These are phyloP conservation scores for Deilephila elpenor DNA, from an alignment of 2,888 invertebrate species.

Conservation along the genomic window DNA sequence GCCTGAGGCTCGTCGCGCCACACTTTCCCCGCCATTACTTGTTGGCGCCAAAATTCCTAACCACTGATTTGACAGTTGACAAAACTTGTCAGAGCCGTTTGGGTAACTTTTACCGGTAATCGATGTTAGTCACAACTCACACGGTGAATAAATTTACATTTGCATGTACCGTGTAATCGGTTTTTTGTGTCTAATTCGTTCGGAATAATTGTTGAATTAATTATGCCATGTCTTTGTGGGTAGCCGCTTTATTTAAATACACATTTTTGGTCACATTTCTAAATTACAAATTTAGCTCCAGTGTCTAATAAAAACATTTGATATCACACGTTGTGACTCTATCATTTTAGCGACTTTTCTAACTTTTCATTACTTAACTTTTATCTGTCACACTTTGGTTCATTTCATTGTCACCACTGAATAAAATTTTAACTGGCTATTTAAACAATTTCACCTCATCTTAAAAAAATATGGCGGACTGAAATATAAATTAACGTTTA, in stretches of 20 bases:
- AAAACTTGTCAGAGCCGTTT: slow-evolving; percentile 20
- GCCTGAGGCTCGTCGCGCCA: slow-evolving; percentile 60
- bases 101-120: slow-evolving; percentile 40
- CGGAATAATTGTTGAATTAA: slow-evolving; percentile 15
- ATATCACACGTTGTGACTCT: too few species aligned
- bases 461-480: too few species aligned
- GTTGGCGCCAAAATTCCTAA: slow-evolving; percentile 79
- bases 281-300: not conserved
- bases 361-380: too few species aligned
- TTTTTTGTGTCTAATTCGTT: slow-evolving; percentile 17
- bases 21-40: slow-evolving; percentile 67
- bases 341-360: too few species aligned
- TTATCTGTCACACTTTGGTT: too few species aligned
- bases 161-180: slow-evolving; percentile 5
- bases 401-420: too few species aligned
- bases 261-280: not conserved
- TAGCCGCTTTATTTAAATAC: slow-evolving; percentile 1
- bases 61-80: slow-evolving; percentile 54
- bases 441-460: too few species aligned
- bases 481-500: too few species aligned
- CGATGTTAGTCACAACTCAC: slow-evolving; percentile 35
- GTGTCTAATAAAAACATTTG: too few species aligned
- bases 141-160: slow-evolving; percentile 26
- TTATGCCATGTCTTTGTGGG: not conserved
- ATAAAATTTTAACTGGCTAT: too few species aligned